phyloP scores from a whole-genome alignment of 2,888 invertebrate species.

The Heteropelma amictum region DNA sequence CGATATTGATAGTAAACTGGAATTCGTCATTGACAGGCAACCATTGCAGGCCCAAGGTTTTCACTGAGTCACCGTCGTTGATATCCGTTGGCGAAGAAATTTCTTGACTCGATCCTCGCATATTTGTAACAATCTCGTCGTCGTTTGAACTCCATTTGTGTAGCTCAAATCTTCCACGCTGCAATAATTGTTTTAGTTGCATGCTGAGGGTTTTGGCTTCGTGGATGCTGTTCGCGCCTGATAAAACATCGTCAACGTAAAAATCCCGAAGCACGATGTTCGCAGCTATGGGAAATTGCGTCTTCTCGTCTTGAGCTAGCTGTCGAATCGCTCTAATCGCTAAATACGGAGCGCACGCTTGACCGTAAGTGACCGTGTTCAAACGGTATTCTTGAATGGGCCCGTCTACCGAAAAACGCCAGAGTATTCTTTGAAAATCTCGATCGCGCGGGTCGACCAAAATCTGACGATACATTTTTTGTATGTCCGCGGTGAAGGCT shows the following conservation, averaged over 20 bases:
- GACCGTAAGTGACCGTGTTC: constrained; percentile 42
- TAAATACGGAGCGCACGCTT: constrained; percentile 28
- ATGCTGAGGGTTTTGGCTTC: neutral
- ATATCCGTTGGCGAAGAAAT: neutral
- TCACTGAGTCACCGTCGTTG: neutral
- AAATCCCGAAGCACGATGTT: neutral
- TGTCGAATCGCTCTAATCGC: constrained; percentile 33
- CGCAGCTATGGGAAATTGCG: neutral
- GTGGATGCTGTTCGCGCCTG: constrained; percentile 21
- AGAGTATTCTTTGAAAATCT: constrained; percentile 63
- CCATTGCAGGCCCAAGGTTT: constrained; percentile 28
- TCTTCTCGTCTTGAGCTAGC: constrained; percentile 11
- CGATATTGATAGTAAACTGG: constrained; percentile 1
- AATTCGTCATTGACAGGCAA: constrained; percentile 8
- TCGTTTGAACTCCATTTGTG: constrained; percentile 47
- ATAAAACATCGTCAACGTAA: constrained; percentile 47
- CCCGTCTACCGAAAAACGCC: constrained; percentile 52
- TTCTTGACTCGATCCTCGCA: neutral
- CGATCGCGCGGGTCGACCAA: constrained; percentile 38
- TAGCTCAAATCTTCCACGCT: constrained; percentile 35
- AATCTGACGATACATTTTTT: constrained; percentile 64
- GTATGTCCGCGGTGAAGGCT: constrained; percentile 59
- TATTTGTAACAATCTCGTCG: neutral
- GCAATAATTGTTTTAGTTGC: constrained; percentile 14
- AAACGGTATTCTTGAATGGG: constrained; percentile 38